Evolutionary conservation across 2,113 vertebrate species (phyloP).

Genomic region (Oophaga pumilio): DNA sequence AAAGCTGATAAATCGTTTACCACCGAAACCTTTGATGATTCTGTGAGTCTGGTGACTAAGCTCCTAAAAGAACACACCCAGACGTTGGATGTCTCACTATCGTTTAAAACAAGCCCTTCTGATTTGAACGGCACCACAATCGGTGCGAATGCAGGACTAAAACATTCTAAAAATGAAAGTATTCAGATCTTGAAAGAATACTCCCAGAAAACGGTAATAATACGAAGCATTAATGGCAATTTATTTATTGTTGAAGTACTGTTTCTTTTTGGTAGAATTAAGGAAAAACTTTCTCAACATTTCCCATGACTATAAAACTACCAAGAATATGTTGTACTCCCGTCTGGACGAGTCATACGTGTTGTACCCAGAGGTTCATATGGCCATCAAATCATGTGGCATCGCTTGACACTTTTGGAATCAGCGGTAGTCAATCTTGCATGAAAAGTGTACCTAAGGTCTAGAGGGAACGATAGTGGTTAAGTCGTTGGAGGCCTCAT

Average conservation of each 20-base stretch:
- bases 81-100: conserved; percentile 59
- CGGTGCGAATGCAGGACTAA: fast-evolving
- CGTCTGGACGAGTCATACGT: too few relatives aligned
- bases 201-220: conserved; percentile 70
- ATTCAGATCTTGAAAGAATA: conserved; percentile 62
- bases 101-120: conserved; percentile 73
- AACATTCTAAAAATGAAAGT: conserved; percentile 46
- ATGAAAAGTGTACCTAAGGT: too few relatives aligned
- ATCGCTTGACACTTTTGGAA: too few relatives aligned
- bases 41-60: conserved; percentile 67
- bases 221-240: background rate
- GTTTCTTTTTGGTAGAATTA: too few relatives aligned
- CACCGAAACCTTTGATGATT: conserved; percentile 73
- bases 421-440: too few relatives aligned
- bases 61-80: conserved; percentile 63
- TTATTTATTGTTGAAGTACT: background rate
- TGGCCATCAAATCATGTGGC: too few relatives aligned
- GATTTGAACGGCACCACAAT: background rate
- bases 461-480: too few relatives aligned
- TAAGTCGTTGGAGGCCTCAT: too few relatives aligned
- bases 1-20: conserved; percentile 76
- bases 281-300: background rate
- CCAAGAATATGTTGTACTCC: too few relatives aligned
- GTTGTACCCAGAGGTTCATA: too few relatives aligned
- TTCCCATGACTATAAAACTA: background rate